Evolutionary conservation across 2,797 vertebrate species (phyloP).

Genomic region (Macropus fuliginosus): DNA sequence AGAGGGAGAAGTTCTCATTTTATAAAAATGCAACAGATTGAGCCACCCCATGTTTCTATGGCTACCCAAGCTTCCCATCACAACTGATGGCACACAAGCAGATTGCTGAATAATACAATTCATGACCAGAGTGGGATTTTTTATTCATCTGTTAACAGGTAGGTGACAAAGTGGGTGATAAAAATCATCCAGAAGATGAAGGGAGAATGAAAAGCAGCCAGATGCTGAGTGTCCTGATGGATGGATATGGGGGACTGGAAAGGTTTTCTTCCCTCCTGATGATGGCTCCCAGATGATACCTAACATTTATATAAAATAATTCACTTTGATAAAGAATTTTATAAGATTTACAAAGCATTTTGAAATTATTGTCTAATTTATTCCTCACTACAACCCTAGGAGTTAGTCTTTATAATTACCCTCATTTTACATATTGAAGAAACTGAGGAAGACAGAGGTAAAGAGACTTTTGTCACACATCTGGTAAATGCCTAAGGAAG

Average conservation of each 20-base stretch:
- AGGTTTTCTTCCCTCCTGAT: neutral
- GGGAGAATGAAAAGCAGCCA: neutral
- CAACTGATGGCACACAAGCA: slow-evolving; percentile 68
- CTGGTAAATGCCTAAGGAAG: neutral
- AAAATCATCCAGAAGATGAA: neutral
- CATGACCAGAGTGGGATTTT: slow-evolving; percentile 49
- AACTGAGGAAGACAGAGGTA: neutral
- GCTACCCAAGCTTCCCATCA: slow-evolving; percentile 68
- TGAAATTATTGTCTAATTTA: neutral
- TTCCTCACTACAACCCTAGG: neutral
- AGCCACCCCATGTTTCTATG: slow-evolving; percentile 67
- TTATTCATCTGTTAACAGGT: slow-evolving; percentile 29
- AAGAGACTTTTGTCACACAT: neutral
- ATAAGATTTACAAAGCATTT: neutral
- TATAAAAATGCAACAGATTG: slow-evolving; percentile 63
- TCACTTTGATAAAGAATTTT: neutral
- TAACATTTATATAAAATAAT: neutral
- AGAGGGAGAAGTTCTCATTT: slow-evolving; percentile 58
- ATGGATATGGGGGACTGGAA: neutral
- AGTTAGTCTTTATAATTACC: neutral
- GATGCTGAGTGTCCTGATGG: neutral
- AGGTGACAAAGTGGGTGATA: neutral
- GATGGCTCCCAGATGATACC: neutral
- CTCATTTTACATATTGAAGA: neutral
- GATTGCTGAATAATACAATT: slow-evolving; percentile 62